These are phyloP conservation scores for Irena cyanogastra DNA, from an alignment of 2,113 vertebrate genomes.

Conservation along the genomic window DNA sequence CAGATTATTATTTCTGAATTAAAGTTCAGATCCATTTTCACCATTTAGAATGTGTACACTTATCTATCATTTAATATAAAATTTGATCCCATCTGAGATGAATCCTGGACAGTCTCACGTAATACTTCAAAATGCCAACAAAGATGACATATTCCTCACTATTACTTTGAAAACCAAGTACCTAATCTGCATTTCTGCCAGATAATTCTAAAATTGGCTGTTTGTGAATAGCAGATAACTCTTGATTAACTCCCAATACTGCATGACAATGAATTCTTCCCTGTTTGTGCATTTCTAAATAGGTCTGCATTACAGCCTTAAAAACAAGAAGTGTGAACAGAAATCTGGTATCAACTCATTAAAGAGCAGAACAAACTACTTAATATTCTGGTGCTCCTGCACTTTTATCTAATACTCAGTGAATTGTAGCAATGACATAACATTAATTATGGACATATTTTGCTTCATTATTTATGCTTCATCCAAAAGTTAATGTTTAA, in stretches of 20 bases:
- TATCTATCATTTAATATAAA: not conserved
- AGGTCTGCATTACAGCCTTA: not conserved
- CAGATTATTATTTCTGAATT: not conserved
- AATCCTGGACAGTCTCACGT: not conserved
- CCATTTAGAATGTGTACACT: not conserved
- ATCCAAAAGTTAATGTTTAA: constrained; percentile 21
- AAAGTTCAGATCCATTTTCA: not conserved
- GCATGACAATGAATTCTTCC: not conserved
- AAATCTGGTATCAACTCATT: not conserved
- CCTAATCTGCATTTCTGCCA: not conserved
- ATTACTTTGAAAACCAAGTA: not conserved
- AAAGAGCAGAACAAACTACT: not conserved
- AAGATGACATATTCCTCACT: not conserved
- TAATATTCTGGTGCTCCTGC: not conserved
- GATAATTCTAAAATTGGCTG: not conserved
- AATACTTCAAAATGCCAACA: not conserved
- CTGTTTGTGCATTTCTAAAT: not conserved
- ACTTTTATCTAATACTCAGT: not conserved
- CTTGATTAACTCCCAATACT: not conserved
- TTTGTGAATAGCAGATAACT: not conserved
- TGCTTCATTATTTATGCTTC: not conserved
- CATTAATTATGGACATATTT: constrained; percentile 20
- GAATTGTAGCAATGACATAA: not conserved
- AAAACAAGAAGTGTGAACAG: not conserved
- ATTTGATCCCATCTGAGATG: not conserved